Conservation (phyloP, 2,113 vertebrate species). For the Mystacornis crossleyi region DNA sequence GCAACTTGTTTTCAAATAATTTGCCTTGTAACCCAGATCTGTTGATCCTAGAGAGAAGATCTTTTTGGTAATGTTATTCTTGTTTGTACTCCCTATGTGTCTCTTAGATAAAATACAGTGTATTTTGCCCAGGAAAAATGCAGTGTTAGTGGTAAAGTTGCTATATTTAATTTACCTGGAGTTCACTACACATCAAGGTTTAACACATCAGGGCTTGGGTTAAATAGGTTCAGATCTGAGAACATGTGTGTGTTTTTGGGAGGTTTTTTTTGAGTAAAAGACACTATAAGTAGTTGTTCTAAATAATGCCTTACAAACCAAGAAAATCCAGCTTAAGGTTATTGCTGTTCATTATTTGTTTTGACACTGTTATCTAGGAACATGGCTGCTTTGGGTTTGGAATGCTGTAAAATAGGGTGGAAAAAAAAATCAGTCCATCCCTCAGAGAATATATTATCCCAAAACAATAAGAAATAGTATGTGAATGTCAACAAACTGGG, state of each 20-base stretch:
- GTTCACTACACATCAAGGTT: background rate
- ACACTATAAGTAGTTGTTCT: background rate
- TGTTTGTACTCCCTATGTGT: background rate
- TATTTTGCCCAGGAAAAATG: background rate
- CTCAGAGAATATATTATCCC: background rate
- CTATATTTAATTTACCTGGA: background rate
- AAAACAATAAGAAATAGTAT: background rate
- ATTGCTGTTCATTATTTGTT: background rate
- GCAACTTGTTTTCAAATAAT: conserved; percentile 72
- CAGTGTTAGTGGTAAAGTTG: background rate
- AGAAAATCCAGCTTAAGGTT: background rate
- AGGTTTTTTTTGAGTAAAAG: background rate
- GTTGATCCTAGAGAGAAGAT: conserved; percentile 11
- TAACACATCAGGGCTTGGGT: background rate
- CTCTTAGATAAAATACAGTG: background rate
- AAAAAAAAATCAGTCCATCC: accelerated
- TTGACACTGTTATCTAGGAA: background rate
- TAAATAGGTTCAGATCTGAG: background rate
- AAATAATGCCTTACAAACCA: background rate
- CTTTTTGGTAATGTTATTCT: conserved; percentile 11
- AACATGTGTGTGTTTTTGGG: accelerated
- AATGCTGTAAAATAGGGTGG: background rate
- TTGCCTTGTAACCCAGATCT: conserved; percentile 40
- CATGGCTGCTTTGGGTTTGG: background rate
- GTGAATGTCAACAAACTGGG: background rate